Conservation (phyloP, 2,113 vertebrate species). For the Smithornis capensis region DNA sequence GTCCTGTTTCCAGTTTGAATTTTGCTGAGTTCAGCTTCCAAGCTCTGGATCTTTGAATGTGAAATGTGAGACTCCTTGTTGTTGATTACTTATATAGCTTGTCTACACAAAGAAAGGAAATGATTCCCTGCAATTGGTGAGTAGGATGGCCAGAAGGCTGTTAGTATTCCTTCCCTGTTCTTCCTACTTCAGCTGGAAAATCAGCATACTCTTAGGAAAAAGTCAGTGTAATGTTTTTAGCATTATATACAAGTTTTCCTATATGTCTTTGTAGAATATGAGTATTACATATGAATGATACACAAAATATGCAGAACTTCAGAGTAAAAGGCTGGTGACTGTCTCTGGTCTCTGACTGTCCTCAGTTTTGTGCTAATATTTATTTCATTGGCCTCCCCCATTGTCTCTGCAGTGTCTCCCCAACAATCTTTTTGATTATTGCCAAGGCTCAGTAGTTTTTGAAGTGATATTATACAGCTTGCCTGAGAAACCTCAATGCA, state of each 20-base stretch:
- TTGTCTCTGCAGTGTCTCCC: neutral
- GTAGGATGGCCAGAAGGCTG: neutral
- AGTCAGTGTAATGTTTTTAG: neutral
- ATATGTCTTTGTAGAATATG: neutral
- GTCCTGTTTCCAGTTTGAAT: neutral
- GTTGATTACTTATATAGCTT: neutral
- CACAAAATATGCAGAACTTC: neutral
- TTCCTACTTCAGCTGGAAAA: neutral
- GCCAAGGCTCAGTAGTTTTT: constrained; percentile 42
- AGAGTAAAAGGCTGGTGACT: neutral
- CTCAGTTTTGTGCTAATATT: neutral
- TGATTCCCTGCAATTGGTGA: neutral
- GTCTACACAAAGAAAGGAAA: neutral
- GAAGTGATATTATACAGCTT: constrained; percentile 19
- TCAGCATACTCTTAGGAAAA: neutral
- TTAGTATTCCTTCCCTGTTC: neutral
- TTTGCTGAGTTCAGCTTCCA: constrained; percentile 37
- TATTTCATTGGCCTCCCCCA: neutral
- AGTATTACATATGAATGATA: neutral
- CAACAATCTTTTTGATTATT: neutral
- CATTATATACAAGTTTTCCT: neutral
- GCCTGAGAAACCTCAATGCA: constrained; percentile 43
- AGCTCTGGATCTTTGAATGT: neutral
- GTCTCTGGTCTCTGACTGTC: neutral
- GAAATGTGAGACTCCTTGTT: neutral